Evolutionary conservation across 2,113 vertebrate genomes (phyloP), one percentile per base, ranked within the genome.

Genomic region (Alethe diademata): DNA sequence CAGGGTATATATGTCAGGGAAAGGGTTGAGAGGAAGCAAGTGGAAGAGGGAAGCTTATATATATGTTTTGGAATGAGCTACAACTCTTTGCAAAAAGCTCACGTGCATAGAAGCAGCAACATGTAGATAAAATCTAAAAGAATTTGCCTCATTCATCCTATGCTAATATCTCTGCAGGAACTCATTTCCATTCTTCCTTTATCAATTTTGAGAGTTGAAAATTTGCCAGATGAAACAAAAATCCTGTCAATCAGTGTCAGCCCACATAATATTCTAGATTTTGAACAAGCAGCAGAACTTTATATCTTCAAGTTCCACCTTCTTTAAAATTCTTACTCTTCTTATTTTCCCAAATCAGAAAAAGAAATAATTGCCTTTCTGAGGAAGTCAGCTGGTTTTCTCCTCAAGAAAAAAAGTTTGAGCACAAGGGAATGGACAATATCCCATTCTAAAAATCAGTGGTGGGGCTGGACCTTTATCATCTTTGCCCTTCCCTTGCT

Each of bases 391-490:
- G 13, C 15, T 38, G 5, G 1, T 76, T 72, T 66, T 23, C 3
- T 81, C 10, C 20, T 45, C 19, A 20, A 24, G 51, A 58, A 26
- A 14, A 50, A 19, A n/a, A 4, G 9, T 5, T 33, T 74, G 40
- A 9, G 11, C 23, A 54, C 5, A 38, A 20, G 2, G 9, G 28
- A 84, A 48, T n/a, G 17, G 14, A 42, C 10, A 69, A 42, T 12
- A 58, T 3, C 4, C 12, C 2, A 1, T n/a, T 78, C 22, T 53
- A 38, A 78, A 74, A 23, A 36, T 42, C 12, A 23, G 0, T 38
- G 8, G 18, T 31, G 10, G 23, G 8, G 8, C 7, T 50, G 20
- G 16, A 45, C 1, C 4, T 48, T 66, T 61, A 36, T 51, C 5
- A 35, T 35, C 22, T 36, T 45, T 56, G 18, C 5, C 22, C 50